These are phyloP conservation scores for Rhynchomys soricoides DNA, from an alignment of 2,113 vertebrate species.

Conservation along the genomic window DNA sequence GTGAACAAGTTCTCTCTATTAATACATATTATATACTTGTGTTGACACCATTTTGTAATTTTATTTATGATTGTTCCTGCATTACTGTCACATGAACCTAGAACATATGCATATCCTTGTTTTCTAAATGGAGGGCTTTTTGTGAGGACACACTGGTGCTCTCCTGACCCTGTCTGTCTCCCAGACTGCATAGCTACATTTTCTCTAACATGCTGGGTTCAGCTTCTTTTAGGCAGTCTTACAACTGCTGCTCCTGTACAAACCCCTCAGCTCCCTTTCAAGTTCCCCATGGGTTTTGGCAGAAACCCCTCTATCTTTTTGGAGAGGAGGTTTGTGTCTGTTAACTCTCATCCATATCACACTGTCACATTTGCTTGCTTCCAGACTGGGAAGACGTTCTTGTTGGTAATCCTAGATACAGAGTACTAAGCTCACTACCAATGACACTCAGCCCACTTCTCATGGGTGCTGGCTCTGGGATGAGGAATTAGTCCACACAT, in stretches of 20 bases:
- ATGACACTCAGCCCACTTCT: accelerated
- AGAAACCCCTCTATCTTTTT: not conserved
- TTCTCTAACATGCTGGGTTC: not conserved
- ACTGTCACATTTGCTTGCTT: not conserved
- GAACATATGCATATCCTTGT: not conserved
- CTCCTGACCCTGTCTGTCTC: not conserved
- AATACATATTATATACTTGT: not conserved
- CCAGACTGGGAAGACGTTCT: not conserved
- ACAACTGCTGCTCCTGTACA: accelerated
- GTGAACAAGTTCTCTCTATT: not conserved
- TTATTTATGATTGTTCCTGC: not conserved
- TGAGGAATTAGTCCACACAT: accelerated
- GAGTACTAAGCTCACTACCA: not conserved
- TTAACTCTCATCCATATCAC: not conserved
- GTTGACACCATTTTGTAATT: not conserved
- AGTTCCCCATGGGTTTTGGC: not conserved
- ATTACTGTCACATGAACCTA: not conserved
- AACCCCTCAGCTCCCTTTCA: not conserved
- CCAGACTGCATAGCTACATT: not conserved
- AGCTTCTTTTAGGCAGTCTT: not conserved
- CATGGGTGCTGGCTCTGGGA: accelerated
- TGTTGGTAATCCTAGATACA: not conserved
- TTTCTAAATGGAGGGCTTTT: not conserved
- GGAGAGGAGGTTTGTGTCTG: not conserved
- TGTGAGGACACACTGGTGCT: too few relatives aligned